Percentiles rank a stretch among this genome's conserved stretches.
phyloP scores from a whole-genome alignment of 2,888 invertebrate species.

The Dinocampus coccinellae region DNA sequence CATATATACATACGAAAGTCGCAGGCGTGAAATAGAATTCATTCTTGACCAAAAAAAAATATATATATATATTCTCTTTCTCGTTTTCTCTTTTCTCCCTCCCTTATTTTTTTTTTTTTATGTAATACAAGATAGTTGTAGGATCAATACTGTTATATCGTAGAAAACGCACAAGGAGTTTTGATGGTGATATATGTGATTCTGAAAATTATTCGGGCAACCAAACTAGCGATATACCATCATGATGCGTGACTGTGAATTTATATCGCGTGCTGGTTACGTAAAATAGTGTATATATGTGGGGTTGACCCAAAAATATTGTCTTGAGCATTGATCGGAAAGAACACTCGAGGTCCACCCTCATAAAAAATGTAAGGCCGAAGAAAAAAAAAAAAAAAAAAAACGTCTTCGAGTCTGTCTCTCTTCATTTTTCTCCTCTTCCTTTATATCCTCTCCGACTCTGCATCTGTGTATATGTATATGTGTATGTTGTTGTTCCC shows the following conservation, averaged over 20 bases:
- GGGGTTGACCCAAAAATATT: constrained; percentile 33
- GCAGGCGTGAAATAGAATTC: constrained; percentile 18
- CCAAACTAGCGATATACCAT: constrained; percentile 34
- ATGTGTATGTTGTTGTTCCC: constrained; percentile 11
- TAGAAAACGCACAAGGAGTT: constrained; percentile 14
- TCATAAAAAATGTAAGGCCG: constrained; percentile 47
- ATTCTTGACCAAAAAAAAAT: constrained; percentile 8
- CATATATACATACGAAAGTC: neutral
- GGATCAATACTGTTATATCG: constrained; percentile 11
- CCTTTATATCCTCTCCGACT: constrained; percentile 31
- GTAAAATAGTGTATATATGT: neutral
- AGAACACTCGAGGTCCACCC: constrained; percentile 20
- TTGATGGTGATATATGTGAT: constrained; percentile 37
- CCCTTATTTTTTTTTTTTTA: neutral
- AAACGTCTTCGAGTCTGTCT: constrained; percentile 47
- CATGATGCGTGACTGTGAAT: constrained; percentile 45
- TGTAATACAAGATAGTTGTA: neutral
- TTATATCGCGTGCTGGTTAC: constrained; percentile 16
- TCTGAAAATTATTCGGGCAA: constrained; percentile 47
- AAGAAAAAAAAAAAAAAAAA: no score
- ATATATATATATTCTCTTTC: neutral
- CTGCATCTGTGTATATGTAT: no score
- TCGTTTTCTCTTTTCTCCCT: neutral
- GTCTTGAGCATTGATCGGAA: constrained; percentile 33
- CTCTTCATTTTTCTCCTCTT: neutral